Evolutionary conservation across 1,140 invertebrate species (phyloP).

Genomic region (Zaprionus camerounensis): DNA sequence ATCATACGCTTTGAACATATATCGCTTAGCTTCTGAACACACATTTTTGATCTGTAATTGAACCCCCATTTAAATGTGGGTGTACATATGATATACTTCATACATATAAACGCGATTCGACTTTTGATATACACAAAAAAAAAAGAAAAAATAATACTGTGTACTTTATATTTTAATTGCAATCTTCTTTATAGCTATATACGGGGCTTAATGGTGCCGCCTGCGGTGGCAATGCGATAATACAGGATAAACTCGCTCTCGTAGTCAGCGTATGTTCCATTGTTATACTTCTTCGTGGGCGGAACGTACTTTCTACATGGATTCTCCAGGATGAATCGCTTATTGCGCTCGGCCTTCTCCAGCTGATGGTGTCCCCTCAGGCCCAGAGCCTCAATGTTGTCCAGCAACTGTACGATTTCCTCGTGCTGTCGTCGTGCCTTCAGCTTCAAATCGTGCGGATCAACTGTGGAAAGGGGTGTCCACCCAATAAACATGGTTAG

Average conservation of each 20-base stretch:
- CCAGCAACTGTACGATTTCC: conserved; percentile 67
- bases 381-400: conserved; percentile 65
- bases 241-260: conserved; percentile 75
- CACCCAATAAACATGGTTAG: not conserved
- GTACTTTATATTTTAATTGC: conserved; percentile 16
- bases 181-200: not conserved
- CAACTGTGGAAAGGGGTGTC: conserved; percentile 45
- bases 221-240: conserved; percentile 69
- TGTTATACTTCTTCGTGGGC: conserved; percentile 53
- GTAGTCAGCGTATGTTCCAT: conserved; percentile 67
- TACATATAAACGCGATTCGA: conserved; percentile 46
- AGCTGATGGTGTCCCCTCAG: conserved; percentile 58
- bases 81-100: not conserved
- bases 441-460: conserved; percentile 66
- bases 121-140: conserved; percentile 64
- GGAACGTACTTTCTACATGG: conserved; percentile 70
- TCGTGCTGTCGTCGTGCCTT: conserved; percentile 66
- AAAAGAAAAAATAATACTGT: conserved; percentile 54
- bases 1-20: not conserved
- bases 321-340: conserved; percentile 70
- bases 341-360: conserved; percentile 64
- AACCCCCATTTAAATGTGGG: too few species aligned
- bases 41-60: too few species aligned
- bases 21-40: too few species aligned
- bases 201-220: conserved; percentile 33